Evolutionary conservation across 2,113 vertebrate genomes (phyloP).

Genomic region (Cyprinus carpio): DNA sequence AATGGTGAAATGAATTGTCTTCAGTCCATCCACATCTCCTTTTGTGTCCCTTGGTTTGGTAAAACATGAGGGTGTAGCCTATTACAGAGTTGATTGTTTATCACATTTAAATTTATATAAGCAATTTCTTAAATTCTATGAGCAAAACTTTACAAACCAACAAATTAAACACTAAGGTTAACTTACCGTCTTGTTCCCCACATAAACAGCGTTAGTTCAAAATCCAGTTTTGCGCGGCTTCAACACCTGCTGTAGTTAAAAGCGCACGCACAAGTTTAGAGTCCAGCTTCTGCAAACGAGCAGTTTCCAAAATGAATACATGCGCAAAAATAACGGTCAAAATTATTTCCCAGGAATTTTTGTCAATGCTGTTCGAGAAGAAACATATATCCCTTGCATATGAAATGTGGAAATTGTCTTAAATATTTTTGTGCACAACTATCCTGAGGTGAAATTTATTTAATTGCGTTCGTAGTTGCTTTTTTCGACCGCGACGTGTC

Average conservation of each 20-base stretch:
- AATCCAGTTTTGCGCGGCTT: neutral
- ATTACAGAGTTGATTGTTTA: no score
- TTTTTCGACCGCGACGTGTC: constrained; percentile 30
- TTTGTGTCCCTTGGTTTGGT: neutral
- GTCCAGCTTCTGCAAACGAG: neutral
- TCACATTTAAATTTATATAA: no score
- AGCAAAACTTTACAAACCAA: neutral
- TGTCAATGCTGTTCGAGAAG: neutral
- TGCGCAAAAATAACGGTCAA: neutral
- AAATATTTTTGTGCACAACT: neutral
- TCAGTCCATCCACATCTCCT: neutral
- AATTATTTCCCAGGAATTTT: neutral
- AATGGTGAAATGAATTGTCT: neutral
- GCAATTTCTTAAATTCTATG: no score
- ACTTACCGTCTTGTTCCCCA: constrained; percentile 27
- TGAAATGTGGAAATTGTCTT: neutral
- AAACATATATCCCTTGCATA: neutral
- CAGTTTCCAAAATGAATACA: neutral
- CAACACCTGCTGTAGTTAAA: constrained; percentile 63
- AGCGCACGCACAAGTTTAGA: neutral
- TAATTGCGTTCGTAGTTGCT: constrained; percentile 14
- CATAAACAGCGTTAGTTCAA: neutral
- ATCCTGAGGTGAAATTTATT: constrained; percentile 6
- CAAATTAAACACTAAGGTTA: neutral
- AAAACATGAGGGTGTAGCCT: neutral